phyloP scores from a whole-genome alignment of 2,113 vertebrate species.

The Coptodon bakossiorum region DNA sequence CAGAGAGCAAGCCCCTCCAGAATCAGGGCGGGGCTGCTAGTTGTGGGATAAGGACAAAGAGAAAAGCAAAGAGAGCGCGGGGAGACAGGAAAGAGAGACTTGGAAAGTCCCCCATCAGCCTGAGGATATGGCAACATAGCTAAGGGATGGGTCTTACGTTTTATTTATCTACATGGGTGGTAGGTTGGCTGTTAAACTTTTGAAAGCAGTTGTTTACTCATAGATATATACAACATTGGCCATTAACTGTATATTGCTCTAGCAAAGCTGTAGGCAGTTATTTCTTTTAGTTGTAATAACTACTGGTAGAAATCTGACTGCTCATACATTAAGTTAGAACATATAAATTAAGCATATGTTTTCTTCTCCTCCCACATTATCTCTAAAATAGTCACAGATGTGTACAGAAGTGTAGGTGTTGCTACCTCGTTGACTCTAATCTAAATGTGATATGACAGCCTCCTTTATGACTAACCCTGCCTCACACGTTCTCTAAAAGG shows the following conservation, averaged over 20 bases:
- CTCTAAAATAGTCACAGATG: neutral
- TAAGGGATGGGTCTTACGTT: neutral
- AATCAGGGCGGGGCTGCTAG: neutral
- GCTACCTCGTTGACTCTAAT: neutral
- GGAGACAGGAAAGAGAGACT: neutral
- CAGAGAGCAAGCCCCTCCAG: neutral
- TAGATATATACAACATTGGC: neutral
- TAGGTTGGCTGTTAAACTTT: neutral
- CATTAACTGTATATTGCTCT: neutral
- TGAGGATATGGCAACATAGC: neutral
- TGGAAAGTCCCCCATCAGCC: neutral
- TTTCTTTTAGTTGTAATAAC: neutral
- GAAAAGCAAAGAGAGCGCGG: neutral
- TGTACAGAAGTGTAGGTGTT: neutral
- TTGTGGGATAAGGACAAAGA: neutral
- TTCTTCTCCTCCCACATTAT: neutral
- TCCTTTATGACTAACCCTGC: neutral
- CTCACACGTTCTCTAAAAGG: neutral
- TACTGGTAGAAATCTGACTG: neutral
- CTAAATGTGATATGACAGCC: slow-evolving; percentile 1
- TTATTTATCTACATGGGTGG: neutral
- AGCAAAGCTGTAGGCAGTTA: neutral
- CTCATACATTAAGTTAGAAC: neutral
- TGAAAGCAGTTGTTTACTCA: neutral
- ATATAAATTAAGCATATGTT: neutral